A percentile compares a stretch with the other conserved stretches of the same genome.
These are phyloP conservation scores for Allobates femoralis DNA, from an alignment of 2,797 vertebrate species.

Conservation along the genomic window DNA sequence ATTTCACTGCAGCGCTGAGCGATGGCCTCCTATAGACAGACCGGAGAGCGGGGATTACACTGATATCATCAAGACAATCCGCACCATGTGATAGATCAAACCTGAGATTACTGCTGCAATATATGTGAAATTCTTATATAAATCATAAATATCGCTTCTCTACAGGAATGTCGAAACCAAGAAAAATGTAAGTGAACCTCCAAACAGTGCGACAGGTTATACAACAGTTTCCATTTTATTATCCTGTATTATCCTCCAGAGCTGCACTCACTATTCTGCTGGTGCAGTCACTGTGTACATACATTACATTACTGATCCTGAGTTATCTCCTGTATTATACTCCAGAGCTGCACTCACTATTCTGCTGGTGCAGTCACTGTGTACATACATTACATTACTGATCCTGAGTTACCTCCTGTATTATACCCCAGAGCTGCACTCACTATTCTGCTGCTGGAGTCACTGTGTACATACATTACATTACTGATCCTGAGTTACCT, in stretches of 20 bases:
- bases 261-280: neutral
- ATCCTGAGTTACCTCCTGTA: neutral
- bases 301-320: neutral
- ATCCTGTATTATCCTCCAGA: conserved; percentile 5
- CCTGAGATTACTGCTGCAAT: too few relatives aligned
- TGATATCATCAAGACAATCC: too few relatives aligned
- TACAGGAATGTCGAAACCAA: too few relatives aligned
- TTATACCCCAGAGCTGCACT: neutral
- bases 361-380: too few relatives aligned
- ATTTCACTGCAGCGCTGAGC: neutral
- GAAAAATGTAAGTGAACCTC: too few relatives aligned
- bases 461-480: too few relatives aligned
- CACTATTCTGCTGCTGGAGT: neutral
- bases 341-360: neutral
- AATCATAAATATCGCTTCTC: too few relatives aligned
- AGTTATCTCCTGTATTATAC: neutral
- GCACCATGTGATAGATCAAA: too few relatives aligned
- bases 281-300: too few relatives aligned
- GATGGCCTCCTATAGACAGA: neutral
- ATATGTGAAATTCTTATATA: too few relatives aligned
- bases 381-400: neutral
- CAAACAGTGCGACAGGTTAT: too few relatives aligned
- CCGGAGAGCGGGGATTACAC: neutral
- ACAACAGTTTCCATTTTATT: neutral
- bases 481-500: neutral